Evolutionary conservation across 2,113 vertebrate species (phyloP).

Genomic region (Gadus chalcogrammus): DNA sequence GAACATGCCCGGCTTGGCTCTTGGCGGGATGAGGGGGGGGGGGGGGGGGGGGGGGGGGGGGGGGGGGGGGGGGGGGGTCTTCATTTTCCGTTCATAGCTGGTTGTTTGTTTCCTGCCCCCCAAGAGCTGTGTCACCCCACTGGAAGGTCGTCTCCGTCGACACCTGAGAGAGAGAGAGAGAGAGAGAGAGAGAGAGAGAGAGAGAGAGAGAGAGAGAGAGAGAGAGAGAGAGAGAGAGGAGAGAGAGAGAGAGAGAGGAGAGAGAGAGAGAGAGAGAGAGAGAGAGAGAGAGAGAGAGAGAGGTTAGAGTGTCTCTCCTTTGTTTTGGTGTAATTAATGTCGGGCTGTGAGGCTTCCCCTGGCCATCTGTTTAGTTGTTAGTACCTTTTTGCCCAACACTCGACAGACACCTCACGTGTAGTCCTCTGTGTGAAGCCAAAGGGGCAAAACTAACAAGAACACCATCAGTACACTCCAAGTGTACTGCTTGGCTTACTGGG

Average conservation of each 20-base stretch:
- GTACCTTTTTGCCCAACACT: too few relatives aligned
- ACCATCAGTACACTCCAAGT: too few relatives aligned
- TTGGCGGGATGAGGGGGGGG: too few relatives aligned
- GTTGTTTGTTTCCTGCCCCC: constrained; percentile 16
- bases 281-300: constrained; percentile 11
- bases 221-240: too few relatives aligned
- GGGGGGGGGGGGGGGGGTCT: too few relatives aligned
- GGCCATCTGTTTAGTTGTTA: constrained; percentile 64
- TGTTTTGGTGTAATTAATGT: constrained; percentile 63
- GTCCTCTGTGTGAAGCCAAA: too few relatives aligned
- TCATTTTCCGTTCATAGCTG: constrained; percentile 9
- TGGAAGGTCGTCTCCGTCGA: constrained; percentile 37
- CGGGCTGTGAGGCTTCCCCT: constrained; percentile 44
- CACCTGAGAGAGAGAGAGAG: constrained; percentile 50
- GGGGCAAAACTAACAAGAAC: too few relatives aligned
- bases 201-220: neutral
- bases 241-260: neutral
- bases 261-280: neutral
- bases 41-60: too few relatives aligned
- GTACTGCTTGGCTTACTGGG: too few relatives aligned
- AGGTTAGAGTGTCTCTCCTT: constrained; percentile 45
- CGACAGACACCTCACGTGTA: too few relatives aligned
- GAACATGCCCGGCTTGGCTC: too few relatives aligned
- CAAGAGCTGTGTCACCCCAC: too few relatives aligned
- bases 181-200: constrained; percentile 13